Evolutionary conservation across 2,113 vertebrate genomes (phyloP).

Genomic region (Phyllostomus hastatus): DNA sequence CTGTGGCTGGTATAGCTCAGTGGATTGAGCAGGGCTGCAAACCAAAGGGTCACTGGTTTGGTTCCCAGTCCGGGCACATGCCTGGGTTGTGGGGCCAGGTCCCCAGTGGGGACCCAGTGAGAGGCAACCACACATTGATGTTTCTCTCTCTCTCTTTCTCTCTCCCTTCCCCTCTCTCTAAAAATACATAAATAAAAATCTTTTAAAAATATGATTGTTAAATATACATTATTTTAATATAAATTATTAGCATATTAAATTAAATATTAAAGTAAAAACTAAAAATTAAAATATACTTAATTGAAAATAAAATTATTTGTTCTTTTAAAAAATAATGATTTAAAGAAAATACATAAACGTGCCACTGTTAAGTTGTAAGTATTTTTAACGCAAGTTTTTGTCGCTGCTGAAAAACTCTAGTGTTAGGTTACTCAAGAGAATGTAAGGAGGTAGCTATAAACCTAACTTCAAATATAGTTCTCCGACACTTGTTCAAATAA

Average conservation of each 20-base stretch:
- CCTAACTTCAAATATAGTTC: background rate
- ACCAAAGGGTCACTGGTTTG: no score
- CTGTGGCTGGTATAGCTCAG: no score
- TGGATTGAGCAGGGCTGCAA: no score
- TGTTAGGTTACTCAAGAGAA: background rate
- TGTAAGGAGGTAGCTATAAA: background rate
- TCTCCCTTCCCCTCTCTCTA: no score
- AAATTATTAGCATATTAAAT: background rate
- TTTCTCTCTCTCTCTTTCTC: no score
- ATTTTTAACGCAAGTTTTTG: background rate
- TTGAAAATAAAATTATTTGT: background rate
- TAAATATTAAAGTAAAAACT: background rate
- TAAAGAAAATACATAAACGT: background rate
- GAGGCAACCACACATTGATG: no score
- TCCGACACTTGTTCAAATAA: background rate
- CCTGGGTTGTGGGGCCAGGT: no score
- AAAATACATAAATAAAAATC: no score
- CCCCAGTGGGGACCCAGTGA: no score
- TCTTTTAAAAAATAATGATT: background rate
- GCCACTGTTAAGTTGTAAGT: background rate
- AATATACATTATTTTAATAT: background rate
- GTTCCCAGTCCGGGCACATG: no score
- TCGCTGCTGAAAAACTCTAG: background rate
- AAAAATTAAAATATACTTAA: background rate
- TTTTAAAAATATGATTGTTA: background rate